Evolutionary conservation across 2,113 vertebrate genomes (phyloP), one percentile per base, ranked within the genome.

Genomic region (Dipodomys ordii): DNA sequence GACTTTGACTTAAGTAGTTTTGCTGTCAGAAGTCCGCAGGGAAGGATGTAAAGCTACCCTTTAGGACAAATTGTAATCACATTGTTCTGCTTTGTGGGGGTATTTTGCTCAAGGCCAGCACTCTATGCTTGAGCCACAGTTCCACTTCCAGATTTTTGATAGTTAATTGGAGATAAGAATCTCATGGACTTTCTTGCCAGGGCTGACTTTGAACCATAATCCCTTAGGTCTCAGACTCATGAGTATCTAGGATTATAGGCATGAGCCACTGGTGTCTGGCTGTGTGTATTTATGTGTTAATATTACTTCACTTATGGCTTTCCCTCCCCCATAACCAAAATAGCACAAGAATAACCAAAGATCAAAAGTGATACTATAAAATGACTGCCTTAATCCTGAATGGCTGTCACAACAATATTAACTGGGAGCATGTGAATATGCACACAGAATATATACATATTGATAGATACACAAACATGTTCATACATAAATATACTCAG

Each of bases 291-390:
- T 78, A 16, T 65, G 30, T 12, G 53, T 84, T 20, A 69, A 88
- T 57, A 71, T 30, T 35, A 91, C n/a, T 62, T 85, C 20, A 81
- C 62, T 20, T 3, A 18, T 27, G 35, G 32, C 6, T 57, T 57
- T 67, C 82, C 74, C 32, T 53, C 39, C 23, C n/a, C 74, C 22
- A 35, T 64, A 60, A 77, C 44, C 69, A 90, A 57, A 92, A 78
- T 16, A 92, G 30, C 68, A 79, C 62, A 93, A 87, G 73, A 90
- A 71, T 53, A 79, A 88, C 72, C 22, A 72, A 88, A 93, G 30
- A 93, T n/a, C 22, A 39, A 67, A 68, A 25, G 20, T 53, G 68
- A 28, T 67, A 32, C 30, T 13, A 44, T 8, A 83, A 57, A 57
- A 72, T n/a, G 84, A 11, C 44, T 27, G 83, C 72, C 81, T 22